phyloP scores from a whole-genome alignment of 30 jellyfish, hydroid and myxozoan genomes.

The Chrysaora quinquecirrha region DNA sequence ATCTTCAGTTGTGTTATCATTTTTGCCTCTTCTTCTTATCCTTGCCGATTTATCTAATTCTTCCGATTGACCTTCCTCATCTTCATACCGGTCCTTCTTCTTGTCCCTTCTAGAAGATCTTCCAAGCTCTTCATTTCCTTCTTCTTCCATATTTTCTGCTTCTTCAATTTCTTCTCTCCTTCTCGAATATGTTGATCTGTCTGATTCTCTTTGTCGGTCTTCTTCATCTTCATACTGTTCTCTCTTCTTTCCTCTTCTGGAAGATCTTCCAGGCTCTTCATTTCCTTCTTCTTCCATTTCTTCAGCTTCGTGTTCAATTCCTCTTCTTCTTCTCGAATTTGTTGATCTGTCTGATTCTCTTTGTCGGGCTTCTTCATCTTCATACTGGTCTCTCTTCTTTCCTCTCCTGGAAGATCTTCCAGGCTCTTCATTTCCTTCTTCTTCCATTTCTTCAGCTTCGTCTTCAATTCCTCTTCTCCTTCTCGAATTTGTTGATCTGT shows the following conservation, averaged over 20 bases:
- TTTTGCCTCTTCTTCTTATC: background rate
- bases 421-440: background rate
- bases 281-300: background rate
- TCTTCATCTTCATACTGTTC: background rate
- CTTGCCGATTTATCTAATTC: background rate
- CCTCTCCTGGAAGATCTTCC: background rate
- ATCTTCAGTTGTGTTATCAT: background rate
- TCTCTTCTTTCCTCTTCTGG: background rate
- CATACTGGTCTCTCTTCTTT: background rate
- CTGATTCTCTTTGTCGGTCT: background rate
- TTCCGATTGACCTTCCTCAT: background rate
- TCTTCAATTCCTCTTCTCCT: slow-evolving; percentile 5
- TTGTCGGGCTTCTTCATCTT: background rate
- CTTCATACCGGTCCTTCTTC: background rate
- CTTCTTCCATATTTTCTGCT: background rate
- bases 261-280: background rate
- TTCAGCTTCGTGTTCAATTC: background rate
- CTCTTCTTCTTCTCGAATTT: background rate
- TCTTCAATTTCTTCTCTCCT: background rate
- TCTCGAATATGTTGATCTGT: background rate
- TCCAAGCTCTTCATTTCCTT: background rate
- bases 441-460: background rate
- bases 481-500: background rate
- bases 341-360: background rate
- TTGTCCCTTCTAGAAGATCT: background rate